Evolutionary conservation across 2,797 vertebrate species (phyloP).

Genomic region (Anguilla obscura): DNA sequence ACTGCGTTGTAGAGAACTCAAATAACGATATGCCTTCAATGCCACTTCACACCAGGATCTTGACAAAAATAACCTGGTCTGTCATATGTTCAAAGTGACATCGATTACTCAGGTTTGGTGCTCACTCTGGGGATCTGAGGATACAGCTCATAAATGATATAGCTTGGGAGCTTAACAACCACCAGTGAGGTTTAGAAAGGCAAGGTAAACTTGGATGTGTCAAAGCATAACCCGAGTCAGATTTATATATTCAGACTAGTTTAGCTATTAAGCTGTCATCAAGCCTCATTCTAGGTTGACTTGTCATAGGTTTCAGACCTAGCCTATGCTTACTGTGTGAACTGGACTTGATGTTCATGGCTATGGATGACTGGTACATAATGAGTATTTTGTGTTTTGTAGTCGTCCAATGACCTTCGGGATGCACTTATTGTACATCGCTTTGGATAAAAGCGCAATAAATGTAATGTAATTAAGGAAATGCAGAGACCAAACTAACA

Average conservation of each 20-base stretch:
- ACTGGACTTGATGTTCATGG: too few species aligned
- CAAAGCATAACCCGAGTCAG: neutral
- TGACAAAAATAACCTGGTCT: neutral
- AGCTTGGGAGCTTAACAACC: neutral
- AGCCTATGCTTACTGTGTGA: too few species aligned
- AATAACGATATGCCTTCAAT: neutral
- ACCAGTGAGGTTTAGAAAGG: neutral
- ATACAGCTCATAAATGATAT: neutral
- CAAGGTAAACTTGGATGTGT: neutral
- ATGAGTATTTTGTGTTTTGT: too few species aligned
- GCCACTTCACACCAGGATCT: neutral
- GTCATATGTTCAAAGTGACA: neutral
- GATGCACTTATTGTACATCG: too few species aligned
- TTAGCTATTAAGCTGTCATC: too few species aligned
- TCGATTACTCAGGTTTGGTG: neutral
- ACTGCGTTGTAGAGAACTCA: neutral
- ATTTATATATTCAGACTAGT: neutral
- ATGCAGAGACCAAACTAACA: too few species aligned
- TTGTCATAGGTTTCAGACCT: too few species aligned
- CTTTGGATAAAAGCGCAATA: too few species aligned
- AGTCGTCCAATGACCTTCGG: too few species aligned
- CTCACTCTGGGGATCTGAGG: neutral
- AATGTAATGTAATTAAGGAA: too few species aligned
- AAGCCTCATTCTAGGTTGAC: too few species aligned
- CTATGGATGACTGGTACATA: too few species aligned